These are phyloP conservation scores for Lepidocyrtoides sp. DNA, from an alignment of 2,888 invertebrate genomes.

Conservation along the genomic window DNA sequence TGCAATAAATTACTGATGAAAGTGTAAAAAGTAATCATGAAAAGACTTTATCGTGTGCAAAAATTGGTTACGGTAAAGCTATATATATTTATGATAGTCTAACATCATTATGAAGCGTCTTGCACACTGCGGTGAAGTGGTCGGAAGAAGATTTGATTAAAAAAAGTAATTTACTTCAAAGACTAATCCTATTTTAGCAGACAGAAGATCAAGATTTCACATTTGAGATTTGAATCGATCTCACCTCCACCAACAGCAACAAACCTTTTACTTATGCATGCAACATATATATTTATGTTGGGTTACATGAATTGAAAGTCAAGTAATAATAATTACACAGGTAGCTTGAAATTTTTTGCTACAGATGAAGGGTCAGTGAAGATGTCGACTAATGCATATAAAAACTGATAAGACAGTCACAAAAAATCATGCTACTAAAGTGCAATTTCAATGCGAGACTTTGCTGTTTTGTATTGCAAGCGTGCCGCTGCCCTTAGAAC, in stretches of 20 bases:
- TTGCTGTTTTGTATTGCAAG: not conserved
- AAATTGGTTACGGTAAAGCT: constrained; percentile 17
- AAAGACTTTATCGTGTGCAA: not conserved
- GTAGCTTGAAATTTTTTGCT: not conserved
- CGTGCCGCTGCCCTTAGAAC: not conserved
- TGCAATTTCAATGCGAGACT: not conserved
- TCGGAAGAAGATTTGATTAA: constrained; percentile 3
- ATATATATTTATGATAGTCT: not conserved
- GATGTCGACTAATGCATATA: not conserved
- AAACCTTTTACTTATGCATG: not conserved
- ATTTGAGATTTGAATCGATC: not conserved
- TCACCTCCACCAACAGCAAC: not conserved
- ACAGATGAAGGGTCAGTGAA: not conserved
- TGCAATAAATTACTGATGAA: constrained; percentile 18
- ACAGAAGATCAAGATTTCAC: not conserved
- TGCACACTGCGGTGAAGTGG: not conserved
- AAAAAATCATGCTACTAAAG: not conserved
- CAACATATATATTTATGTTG: not conserved
- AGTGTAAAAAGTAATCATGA: constrained; percentile 23
- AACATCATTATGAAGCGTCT: too few relatives aligned
- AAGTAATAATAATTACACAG: not conserved
- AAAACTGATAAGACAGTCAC: not conserved
- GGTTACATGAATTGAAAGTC: constrained; percentile 27
- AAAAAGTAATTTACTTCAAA: not conserved
- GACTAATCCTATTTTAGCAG: not conserved